Conservation (phyloP, 2,888 invertebrate genomes). For the Archips crataeganus region DNA sequence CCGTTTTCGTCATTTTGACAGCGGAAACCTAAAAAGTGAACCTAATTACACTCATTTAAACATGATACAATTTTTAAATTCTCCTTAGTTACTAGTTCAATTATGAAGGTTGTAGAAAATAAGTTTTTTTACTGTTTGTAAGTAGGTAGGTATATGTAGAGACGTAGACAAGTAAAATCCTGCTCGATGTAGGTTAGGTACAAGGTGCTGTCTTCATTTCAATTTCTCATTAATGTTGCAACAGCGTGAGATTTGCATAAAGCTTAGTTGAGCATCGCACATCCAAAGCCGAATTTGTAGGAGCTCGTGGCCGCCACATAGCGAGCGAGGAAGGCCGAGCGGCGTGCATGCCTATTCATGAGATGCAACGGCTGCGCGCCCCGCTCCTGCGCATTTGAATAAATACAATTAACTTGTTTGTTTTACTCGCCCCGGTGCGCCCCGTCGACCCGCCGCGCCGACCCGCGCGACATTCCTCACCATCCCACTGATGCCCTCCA, state of each 20-base stretch:
- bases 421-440: conserved; percentile 75
- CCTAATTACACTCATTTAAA: no score
- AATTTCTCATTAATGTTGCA: conserved; percentile 18
- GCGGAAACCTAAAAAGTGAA: no score
- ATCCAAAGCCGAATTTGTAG: conserved; percentile 48
- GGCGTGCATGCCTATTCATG: conserved; percentile 79
- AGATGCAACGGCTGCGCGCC: conserved; percentile 73
- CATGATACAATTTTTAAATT: no score
- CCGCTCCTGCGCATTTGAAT: conserved; percentile 78
- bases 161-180: neutral
- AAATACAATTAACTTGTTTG: conserved; percentile 86
- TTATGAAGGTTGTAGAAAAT: no score
- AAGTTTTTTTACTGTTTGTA: no score
- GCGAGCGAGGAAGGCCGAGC: conserved; percentile 65
- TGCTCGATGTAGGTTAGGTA: neutral
- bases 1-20: no score
- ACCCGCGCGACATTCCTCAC: conserved; percentile 63
- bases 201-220: neutral
- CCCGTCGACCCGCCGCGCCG: conserved; percentile 66
- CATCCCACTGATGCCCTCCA: conserved; percentile 41
- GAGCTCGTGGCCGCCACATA: conserved; percentile 70
- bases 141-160: no score
- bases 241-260: conserved; percentile 50
- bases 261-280: conserved; percentile 46
- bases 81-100: no score